phyloP scores from a whole-genome alignment of 2,888 invertebrate species.

The Drosophila paranaensis region DNA sequence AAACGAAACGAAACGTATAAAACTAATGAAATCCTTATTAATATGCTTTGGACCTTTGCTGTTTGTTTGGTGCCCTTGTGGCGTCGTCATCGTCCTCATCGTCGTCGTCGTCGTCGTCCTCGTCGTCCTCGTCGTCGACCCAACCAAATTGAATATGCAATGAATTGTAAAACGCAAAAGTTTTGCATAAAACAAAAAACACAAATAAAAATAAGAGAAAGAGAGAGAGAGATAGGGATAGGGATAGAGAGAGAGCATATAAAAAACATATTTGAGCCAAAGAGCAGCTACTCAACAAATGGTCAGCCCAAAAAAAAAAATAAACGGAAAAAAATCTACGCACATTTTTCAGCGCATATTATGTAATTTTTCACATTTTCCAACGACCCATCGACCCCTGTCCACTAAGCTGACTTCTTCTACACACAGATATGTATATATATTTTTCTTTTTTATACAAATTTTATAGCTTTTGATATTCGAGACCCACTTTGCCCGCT shows the following conservation, averaged over 20 bases:
- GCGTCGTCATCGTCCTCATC: slow-evolving; percentile 42
- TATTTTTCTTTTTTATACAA: background rate
- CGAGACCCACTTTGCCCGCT: slow-evolving; percentile 34
- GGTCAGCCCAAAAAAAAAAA: slow-evolving; percentile 53
- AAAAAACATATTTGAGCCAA: slow-evolving; percentile 30
- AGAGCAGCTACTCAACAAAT: slow-evolving; percentile 50
- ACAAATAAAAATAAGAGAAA: slow-evolving; percentile 10
- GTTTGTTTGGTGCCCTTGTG: slow-evolving; percentile 65
- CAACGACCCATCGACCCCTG: slow-evolving; percentile 36
- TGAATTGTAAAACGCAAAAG: slow-evolving; percentile 80
- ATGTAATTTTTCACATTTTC: slow-evolving; percentile 75
- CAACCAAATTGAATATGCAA: slow-evolving; percentile 77
- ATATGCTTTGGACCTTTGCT: slow-evolving; percentile 79
- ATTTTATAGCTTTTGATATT: slow-evolving; percentile 6
- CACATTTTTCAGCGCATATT: slow-evolving; percentile 79
- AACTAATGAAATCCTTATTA: slow-evolving; percentile 82
- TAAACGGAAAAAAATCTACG: slow-evolving; percentile 70
- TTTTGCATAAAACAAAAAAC: slow-evolving; percentile 72
- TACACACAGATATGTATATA: background rate
- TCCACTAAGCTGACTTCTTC: slow-evolving; percentile 32
- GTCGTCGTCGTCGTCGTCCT: slow-evolving; percentile 32
- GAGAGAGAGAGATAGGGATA: background rate
- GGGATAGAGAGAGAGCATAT: background rate
- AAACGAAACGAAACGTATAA: slow-evolving; percentile 55
- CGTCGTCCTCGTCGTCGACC: slow-evolving; percentile 43